Conservation (phyloP, 2,113 vertebrate species). For the Brevimyrus niger region DNA sequence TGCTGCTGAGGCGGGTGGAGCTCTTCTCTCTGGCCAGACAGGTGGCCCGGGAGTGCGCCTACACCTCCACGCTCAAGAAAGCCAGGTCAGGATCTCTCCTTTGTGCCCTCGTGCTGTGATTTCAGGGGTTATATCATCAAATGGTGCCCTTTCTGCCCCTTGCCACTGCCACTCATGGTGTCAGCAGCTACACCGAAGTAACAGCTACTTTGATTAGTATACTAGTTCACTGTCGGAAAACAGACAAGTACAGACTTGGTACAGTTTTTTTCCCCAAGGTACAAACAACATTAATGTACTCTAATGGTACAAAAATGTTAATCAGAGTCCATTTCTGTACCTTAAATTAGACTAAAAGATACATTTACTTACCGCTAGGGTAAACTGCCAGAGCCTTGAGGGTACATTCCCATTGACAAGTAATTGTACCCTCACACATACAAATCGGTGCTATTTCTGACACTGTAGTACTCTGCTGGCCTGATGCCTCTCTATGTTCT, state of each 20-base stretch:
- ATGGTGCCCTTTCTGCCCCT: background rate
- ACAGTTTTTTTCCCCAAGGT: background rate
- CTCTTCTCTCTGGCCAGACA: constrained; percentile 89
- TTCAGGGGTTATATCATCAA: background rate
- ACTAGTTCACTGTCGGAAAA: background rate
- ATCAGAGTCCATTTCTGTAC: background rate
- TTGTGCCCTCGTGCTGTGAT: background rate
- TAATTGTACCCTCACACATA: background rate
- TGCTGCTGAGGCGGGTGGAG: constrained; percentile 84
- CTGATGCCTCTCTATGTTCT: background rate
- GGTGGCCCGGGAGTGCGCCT: constrained; percentile 88
- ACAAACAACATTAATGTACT: background rate
- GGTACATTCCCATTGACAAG: background rate
- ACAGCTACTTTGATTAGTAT: background rate
- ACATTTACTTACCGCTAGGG: background rate
- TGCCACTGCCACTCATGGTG: background rate
- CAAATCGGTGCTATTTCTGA: background rate
- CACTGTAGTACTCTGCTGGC: background rate
- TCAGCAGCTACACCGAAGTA: background rate
- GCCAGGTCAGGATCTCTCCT: constrained; percentile 60
- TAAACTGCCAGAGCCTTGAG: background rate
- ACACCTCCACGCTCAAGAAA: constrained; percentile 82
- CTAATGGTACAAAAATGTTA: background rate
- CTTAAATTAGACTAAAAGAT: background rate
- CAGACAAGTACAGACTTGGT: background rate